Evolutionary conservation across 2,888 invertebrate species (phyloP).

Genomic region (Netelia melanura): DNA sequence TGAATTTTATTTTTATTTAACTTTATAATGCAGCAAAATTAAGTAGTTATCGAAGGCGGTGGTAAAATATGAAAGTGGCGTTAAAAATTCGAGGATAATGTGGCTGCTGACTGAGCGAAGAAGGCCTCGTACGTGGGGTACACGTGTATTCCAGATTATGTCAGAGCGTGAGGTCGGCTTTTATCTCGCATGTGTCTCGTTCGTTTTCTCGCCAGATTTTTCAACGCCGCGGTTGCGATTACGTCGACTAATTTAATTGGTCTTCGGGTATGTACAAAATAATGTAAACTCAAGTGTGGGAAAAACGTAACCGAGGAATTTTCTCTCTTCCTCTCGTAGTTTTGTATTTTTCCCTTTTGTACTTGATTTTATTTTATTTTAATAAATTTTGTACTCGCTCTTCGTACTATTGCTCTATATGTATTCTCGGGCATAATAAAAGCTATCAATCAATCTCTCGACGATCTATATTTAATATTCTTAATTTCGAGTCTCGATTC

Average conservation of each 20-base stretch:
- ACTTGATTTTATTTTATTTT: too few relatives aligned
- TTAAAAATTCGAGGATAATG: too few relatives aligned
- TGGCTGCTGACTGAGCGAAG: too few relatives aligned
- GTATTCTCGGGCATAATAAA: too few relatives aligned
- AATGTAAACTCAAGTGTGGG: background rate
- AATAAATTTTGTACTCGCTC: too few relatives aligned
- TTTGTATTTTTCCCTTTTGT: too few relatives aligned
- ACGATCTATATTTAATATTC: background rate
- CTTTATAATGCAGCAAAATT: too few relatives aligned
- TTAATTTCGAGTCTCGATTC: background rate
- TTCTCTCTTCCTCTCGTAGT: background rate
- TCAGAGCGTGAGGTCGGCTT: slow-evolving; percentile 19
- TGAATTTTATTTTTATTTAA: too few relatives aligned
- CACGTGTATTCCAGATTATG: slow-evolving; percentile 20
- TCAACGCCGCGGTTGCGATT: background rate
- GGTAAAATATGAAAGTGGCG: too few relatives aligned
- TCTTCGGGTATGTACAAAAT: slow-evolving; percentile 1
- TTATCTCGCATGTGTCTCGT: background rate
- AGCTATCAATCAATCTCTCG: background rate
- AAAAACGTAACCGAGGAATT: background rate
- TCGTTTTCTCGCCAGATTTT: background rate
- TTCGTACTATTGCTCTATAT: too few relatives aligned
- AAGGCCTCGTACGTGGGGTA: background rate
- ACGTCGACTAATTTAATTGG: slow-evolving; percentile 15
- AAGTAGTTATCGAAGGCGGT: too few relatives aligned